Evolutionary conservation across 2,797 vertebrate genomes (phyloP), one percentile per base, ranked within the genome.

Genomic region (Poeciliopsis presidionis): DNA sequence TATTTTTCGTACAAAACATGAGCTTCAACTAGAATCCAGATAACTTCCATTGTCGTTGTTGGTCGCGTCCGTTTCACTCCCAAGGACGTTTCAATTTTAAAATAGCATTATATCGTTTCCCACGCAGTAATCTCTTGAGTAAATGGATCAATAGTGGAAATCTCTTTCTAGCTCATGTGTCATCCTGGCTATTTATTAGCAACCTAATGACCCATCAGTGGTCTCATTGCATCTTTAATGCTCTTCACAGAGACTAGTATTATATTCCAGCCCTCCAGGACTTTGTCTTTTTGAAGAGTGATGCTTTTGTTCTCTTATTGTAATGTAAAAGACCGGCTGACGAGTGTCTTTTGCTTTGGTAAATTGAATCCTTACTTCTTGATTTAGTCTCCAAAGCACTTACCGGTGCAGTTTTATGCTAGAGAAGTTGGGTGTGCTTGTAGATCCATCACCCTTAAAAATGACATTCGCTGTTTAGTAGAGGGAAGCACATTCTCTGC

Each of bases 101-200:
- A 85, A 90, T 81, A 86, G 79, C 80, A 80, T 74, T 61, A 67
- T 63, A 76, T 87, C 2, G 22, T 86, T 87, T 76, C 78, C 76
- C 39, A 75, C 71, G 13, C 76, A 73, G 75, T 80, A 77, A 84
- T 73, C 33, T 83, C 59, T 53, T 25, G 74, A 75, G 61, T 80
- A 84, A 80, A 84, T 77, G 63, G 88, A 90, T 91, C 92, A 84
- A 90, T 93, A 89, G 84, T 78, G 77, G 84, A 87, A 85, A 84
- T 91, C 74, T 90, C 84, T 79, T 81, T 86, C 61, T 72, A 79
- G 83, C 43, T 88, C 80, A 81, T 72, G 72, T 88, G 55, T 86
- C 85, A 46, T 41, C 16, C n/a, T 28, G 47, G 39, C 72, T 88
- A 86, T 94, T 87, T 82, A 86, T 92, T 88, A 75, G 3, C 25